Evolutionary conservation across 2,888 invertebrate genomes (phyloP), one percentile per base, ranked within the genome.

Genomic region (Atherix ibis): DNA sequence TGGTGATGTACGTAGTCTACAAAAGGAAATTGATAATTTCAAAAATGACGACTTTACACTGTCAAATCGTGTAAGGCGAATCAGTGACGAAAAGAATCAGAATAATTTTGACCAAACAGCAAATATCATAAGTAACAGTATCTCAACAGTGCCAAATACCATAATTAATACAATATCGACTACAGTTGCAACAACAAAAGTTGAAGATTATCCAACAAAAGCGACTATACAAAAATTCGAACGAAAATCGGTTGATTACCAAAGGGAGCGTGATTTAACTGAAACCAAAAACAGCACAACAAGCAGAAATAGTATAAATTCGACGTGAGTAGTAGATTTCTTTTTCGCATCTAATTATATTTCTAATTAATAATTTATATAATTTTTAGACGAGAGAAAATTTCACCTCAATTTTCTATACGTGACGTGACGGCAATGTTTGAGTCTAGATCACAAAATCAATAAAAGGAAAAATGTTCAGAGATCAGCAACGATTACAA

Each of bases 391-490:
- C 71, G 72, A 56, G 76, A 77, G 44, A 74, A 73, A 53, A 63
- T 70, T 39, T 76, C 78, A 19, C 76, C 76, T 8, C 70, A 77
- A 27, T 76, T 73, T 58, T 76, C 76, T 53, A 83, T 83, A 47
- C 73, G 76, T 47, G 81, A 83, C 54, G 81, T 83, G 72, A 75
- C 83, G 40, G 82, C 82, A 42, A 71, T 82, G 54, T 83, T 83
- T 53, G 83, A 83, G 59, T 75, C 76, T 52, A 76, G 77, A 54
- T 73, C 72, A 39, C 61, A 61, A 53, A 60, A 61, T 46, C 58
- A 60, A 48, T 55, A 56, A 48, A 22, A 22, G 15, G 10, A 27
- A 16, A 9, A 26, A 26, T 8, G n/a, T 26, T 5, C n/a, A 10
- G 6, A 24, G 9, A 10, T 24, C 24, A 9, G n/a, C n/a, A 26